Percentiles rank a stretch among this genome's conserved stretches.
Evolutionary conservation across 2,113 vertebrate species (phyloP).

Genomic region (Nestor notabilis): DNA sequence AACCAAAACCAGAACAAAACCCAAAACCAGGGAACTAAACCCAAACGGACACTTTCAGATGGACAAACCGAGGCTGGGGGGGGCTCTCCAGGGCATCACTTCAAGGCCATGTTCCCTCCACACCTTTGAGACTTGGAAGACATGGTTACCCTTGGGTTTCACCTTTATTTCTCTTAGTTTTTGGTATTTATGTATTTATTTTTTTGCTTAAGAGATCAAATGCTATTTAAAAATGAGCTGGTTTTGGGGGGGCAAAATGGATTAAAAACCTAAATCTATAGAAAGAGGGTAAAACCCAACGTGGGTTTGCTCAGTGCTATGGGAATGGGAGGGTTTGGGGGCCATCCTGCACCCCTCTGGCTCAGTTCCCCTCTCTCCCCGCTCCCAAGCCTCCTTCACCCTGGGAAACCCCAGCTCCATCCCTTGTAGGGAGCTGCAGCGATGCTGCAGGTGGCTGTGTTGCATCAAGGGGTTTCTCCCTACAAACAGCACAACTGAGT

Average conservation of each 20-base stretch:
- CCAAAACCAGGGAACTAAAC: not conserved
- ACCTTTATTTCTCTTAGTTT: slow-evolving; percentile 54
- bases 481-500: rapidly evolving
- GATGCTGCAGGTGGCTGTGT: not conserved
- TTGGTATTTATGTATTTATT: slow-evolving; percentile 67
- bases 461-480: not conserved
- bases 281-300: not conserved
- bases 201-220: slow-evolving; percentile 86
- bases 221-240: slow-evolving; percentile 74
- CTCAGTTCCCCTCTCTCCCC: not conserved
- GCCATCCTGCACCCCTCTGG: not conserved
- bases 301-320: not conserved
- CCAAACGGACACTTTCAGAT: slow-evolving; percentile 91
- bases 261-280: slow-evolving; percentile 25
- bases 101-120: slow-evolving; percentile 79
- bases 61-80: slow-evolving; percentile 82
- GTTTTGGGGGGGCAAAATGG: slow-evolving; percentile 6
- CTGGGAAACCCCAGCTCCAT: not conserved
- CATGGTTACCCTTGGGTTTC: slow-evolving; percentile 75
- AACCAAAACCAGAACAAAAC: slow-evolving; percentile 72
- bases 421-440: not conserved
- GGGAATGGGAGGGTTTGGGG: not conserved
- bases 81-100: slow-evolving; percentile 80
- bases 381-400: not conserved
- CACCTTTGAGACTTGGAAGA: slow-evolving; percentile 87